Conservation (phyloP, 2,113 vertebrate genomes). For the Pomatostomus ruficeps region DNA sequence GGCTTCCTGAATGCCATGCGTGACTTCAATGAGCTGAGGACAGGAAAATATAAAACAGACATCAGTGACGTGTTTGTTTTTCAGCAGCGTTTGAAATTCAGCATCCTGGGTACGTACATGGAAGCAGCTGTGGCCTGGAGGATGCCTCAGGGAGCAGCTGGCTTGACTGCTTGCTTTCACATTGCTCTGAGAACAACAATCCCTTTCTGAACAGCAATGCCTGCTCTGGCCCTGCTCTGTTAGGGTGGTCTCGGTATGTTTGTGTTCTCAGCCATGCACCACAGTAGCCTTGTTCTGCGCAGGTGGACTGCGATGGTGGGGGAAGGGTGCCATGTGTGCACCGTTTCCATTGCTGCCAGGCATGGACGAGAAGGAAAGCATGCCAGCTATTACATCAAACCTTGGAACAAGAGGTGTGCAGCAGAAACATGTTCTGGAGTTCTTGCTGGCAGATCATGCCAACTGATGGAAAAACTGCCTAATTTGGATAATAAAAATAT, state of each 20-base stretch:
- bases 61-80: not conserved
- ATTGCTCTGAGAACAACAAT: not conserved
- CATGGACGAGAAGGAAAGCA: not conserved
- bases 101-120: not conserved
- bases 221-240: too few species aligned
- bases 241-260: not conserved
- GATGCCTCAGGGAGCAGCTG: not conserved
- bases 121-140: not conserved
- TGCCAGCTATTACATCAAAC: conserved; percentile 25
- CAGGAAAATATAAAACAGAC: not conserved
- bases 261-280: not conserved
- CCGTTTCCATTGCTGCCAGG: not conserved
- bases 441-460: not conserved
- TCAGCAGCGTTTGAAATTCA: not conserved
- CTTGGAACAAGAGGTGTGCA: not conserved
- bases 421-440: not conserved
- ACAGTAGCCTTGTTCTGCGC: not conserved
- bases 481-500: conserved; percentile 23
- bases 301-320: not conserved
- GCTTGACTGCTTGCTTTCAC: not conserved
- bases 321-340: not conserved
- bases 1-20: not conserved
- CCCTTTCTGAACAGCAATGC: not conserved
- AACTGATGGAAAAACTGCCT: not conserved
- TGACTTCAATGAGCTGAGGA: not conserved